phyloP scores from a whole-genome alignment of 2,113 vertebrate genomes.

The Nothoprocta perdicaria region DNA sequence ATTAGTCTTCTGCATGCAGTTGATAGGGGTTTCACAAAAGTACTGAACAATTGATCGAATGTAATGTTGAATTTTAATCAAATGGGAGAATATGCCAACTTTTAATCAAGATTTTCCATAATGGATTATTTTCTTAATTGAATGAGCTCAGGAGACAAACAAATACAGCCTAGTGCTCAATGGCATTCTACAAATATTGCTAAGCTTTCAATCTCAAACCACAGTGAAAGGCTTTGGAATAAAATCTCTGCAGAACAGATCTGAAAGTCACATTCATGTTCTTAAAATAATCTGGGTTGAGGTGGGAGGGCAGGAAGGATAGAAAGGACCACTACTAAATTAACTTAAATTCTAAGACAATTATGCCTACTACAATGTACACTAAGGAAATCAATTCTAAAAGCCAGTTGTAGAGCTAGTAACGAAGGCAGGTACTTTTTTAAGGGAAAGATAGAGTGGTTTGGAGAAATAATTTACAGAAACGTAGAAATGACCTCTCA shows the following conservation, averaged over 20 bases:
- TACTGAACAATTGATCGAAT: constrained; percentile 74
- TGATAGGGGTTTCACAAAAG: constrained; percentile 55
- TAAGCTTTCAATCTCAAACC: constrained; percentile 73
- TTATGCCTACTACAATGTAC: constrained; percentile 39
- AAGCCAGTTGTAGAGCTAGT: constrained; percentile 19
- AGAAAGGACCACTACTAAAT: constrained; percentile 36
- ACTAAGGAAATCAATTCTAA: constrained; percentile 8
- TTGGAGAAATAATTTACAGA: constrained; percentile 10
- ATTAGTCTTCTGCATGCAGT: constrained; percentile 65
- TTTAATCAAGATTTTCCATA: constrained; percentile 78
- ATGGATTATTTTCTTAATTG: constrained; percentile 78
- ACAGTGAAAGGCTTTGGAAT: constrained; percentile 23
- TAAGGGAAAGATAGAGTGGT: neutral
- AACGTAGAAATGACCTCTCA: neutral
- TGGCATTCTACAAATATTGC: constrained; percentile 74
- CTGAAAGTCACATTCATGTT: constrained; percentile 71
- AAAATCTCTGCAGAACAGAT: constrained; percentile 46
- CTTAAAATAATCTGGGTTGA: constrained; percentile 51
- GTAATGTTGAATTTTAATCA: constrained; percentile 75
- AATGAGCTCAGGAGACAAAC: constrained; percentile 70
- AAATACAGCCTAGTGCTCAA: constrained; percentile 60
- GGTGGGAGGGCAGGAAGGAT: neutral
- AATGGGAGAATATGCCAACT: constrained; percentile 73
- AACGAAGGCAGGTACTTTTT: neutral
- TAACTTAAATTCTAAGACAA: constrained; percentile 49